A percentile compares a stretch with the other conserved stretches of the same genome.
Conservation (phyloP, 2,797 vertebrate genomes). For the Ispidina picta region DNA sequence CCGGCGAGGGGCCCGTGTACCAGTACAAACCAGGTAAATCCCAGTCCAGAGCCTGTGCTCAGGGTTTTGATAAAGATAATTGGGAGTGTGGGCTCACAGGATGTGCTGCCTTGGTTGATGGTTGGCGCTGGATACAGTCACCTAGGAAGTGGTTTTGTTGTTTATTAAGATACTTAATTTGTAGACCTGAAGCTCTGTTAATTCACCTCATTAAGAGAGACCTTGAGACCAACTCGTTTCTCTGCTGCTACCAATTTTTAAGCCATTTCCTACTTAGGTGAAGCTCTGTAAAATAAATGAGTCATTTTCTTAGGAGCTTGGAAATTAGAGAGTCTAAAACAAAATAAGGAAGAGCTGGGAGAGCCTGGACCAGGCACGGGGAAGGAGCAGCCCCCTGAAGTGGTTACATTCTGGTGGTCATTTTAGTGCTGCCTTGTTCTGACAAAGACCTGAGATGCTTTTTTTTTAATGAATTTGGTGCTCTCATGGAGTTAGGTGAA, state of each 20-base stretch:
- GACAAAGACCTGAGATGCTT: neutral
- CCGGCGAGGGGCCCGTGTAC: slow-evolving; percentile 74
- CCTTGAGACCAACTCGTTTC: neutral
- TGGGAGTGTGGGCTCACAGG: no score
- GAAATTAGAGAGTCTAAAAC: neutral
- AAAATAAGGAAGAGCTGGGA: neutral
- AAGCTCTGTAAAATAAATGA: neutral
- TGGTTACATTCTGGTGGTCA: neutral
- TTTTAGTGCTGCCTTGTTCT: neutral
- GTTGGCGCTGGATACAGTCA: no score
- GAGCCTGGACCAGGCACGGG: neutral
- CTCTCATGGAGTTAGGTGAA: fast-evolving
- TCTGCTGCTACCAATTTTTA: neutral
- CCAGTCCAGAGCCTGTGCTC: neutral
- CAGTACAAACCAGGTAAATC: slow-evolving; percentile 85
- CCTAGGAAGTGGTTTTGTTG: neutral
- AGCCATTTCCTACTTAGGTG: neutral
- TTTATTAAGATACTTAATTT: neutral
- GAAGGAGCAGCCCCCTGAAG: neutral
- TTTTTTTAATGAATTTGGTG: neutral
- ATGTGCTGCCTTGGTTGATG: no score
- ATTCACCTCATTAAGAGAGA: neutral
- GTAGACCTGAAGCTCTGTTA: neutral
- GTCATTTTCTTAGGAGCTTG: neutral
- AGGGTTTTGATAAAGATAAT: no score